phyloP scores from a whole-genome alignment of 2,888 invertebrate species.

The Orthosia incerta region DNA sequence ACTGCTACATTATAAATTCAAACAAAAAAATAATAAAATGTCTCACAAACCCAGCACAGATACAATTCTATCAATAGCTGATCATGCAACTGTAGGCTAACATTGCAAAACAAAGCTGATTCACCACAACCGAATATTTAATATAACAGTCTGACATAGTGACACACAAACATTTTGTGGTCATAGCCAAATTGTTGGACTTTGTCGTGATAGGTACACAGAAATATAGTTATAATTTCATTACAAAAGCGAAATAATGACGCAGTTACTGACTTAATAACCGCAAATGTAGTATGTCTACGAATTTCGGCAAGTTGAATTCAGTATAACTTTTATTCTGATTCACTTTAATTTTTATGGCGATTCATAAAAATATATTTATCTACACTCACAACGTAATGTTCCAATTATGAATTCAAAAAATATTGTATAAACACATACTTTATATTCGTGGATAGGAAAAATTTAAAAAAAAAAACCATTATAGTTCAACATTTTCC shows the following conservation, averaged over 20 bases:
- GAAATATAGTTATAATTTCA: background rate
- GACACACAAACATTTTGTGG: background rate
- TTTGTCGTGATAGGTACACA: background rate
- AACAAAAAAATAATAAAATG: background rate
- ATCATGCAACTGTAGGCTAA: background rate
- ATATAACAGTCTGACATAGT: background rate
- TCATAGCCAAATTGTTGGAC: constrained; percentile 6
- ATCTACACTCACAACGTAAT: too few species aligned
- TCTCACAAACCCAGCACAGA: too few species aligned
- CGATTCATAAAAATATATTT: too few species aligned
- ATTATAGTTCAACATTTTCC: too few species aligned
- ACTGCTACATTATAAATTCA: background rate
- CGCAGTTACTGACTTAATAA: background rate
- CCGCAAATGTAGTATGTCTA: background rate
- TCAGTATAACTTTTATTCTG: too few species aligned
- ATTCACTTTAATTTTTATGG: too few species aligned
- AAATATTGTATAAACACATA: too few species aligned
- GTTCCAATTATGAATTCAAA: too few species aligned
- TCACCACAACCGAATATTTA: background rate
- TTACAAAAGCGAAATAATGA: background rate
- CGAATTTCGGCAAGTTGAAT: too few species aligned
- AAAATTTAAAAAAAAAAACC: too few species aligned
- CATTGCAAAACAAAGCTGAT: background rate
- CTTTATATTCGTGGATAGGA: too few species aligned
- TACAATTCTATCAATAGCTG: background rate